Base-by-base conservation (phyloP, 1,140 invertebrate genomes). In the Paramacrobiotus metropolitanus region DNA sequence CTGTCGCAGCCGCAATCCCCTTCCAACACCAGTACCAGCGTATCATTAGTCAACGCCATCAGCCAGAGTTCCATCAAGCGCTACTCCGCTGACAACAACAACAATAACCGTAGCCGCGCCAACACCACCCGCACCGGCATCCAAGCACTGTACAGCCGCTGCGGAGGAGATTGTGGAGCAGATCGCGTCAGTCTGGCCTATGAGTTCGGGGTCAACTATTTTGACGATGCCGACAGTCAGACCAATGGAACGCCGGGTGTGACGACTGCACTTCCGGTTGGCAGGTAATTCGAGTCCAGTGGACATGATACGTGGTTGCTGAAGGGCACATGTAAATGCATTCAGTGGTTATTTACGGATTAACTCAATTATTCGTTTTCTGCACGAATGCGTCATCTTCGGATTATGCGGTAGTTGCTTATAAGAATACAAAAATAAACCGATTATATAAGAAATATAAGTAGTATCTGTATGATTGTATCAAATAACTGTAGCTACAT, bases 141-240 rank as follows among this genome's bases (percentile, higher is more conserved):
- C n/a, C n/a, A n/a, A n/a, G n/a, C n/a, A n/a, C n/a, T n/a, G n/a
- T n/a, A n/a, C n/a, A n/a, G n/a, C n/a, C n/a, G n/a, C n/a, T n/a
- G n/a, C n/a, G n/a, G n/a, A n/a, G n/a, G n/a, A n/a, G n/a, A n/a
- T n/a, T n/a, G n/a, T n/a, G n/a, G 90, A 95, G 73, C 85, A 89
- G 64, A 83, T 95, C 44, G n/a, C n/a, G 78, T 96, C n/a, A 84
- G 84, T 55, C 78, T 89, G 62, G 91, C 91, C 20, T 86, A 94
- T 68, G 89, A 94, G 70, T 87, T 85, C 70, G 91, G 91, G 21
- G 91, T 96, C 69, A 95, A 95, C 71, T 77, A 93, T 59, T 95
- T 96, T 73, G 91, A 96, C 72, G 79, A 93, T 55, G 89, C 87
- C 2, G 91, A 96, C 73, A 87, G 88, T 1, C 90, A 94, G 34